phyloP scores from a whole-genome alignment of 2,797 vertebrate species.

The Malacoctenus gilli region DNA sequence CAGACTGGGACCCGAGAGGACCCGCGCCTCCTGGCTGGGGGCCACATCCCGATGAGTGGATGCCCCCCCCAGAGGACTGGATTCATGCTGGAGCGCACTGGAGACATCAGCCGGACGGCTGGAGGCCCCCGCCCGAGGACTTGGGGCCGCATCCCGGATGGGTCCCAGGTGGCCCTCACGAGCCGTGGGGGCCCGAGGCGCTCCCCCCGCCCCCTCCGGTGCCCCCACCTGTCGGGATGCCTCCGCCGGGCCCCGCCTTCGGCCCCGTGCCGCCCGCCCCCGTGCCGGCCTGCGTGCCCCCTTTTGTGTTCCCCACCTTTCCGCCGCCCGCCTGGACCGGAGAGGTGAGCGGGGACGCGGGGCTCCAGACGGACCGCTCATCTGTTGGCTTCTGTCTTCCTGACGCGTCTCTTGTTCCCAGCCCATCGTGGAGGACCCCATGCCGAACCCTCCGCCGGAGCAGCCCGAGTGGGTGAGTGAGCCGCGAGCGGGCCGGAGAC shows the following conservation, averaged over 20 bases:
- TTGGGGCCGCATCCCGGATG: conserved; percentile 33
- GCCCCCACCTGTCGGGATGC: conserved; percentile 22
- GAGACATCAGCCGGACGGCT: conserved; percentile 8
- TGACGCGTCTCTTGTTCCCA: conserved; percentile 16
- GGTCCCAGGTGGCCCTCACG: conserved; percentile 30
- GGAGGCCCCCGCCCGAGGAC: neutral
- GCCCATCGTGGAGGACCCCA: conserved; percentile 35
- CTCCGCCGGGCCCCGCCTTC: neutral
- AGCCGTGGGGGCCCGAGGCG: conserved; percentile 40
- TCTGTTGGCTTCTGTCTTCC: no score
- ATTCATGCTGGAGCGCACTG: neutral
- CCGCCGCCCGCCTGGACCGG: conserved; percentile 48
- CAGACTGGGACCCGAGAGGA: conserved; percentile 36
- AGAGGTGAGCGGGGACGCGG: conserved; percentile 51
- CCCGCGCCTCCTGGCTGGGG: conserved; percentile 39
- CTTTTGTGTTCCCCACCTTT: conserved; percentile 5
- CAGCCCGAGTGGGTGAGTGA: conserved; percentile 76
- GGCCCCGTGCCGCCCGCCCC: no score
- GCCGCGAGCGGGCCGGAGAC: no score
- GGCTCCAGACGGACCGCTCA: no score
- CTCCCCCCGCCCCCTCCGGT: conserved; percentile 17
- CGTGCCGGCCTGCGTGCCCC: conserved; percentile 20
- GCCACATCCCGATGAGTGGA: conserved; percentile 44
- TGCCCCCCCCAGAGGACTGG: conserved; percentile 31
- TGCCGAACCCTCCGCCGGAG: conserved; percentile 65